A percentile compares a stretch with the other conserved stretches of the same genome.
Conservation (phyloP, 2,888 invertebrate genomes). For the Sylvicola fuscatus region DNA sequence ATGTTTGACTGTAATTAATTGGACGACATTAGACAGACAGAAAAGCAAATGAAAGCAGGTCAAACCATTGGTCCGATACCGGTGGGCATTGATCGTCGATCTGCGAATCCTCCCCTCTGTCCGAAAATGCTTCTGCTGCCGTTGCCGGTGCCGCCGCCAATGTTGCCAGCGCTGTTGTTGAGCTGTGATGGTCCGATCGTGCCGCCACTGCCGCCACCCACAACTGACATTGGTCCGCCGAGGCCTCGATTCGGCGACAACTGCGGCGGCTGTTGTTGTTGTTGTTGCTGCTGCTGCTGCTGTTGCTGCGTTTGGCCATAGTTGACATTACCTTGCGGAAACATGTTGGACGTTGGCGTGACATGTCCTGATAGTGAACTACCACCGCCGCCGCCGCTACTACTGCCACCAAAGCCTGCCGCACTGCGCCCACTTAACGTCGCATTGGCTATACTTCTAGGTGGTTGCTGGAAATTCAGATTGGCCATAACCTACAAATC, state of each 20-base stretch:
- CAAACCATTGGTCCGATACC: conserved; percentile 24
- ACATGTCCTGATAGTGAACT: conserved; percentile 55
- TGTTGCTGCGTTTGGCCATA: conserved; percentile 13
- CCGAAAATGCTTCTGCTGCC: conserved; percentile 48
- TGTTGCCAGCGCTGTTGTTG: conserved; percentile 31
- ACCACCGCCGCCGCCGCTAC: conserved; percentile 40
- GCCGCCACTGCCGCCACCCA: conserved; percentile 30
- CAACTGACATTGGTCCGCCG: conserved; percentile 19
- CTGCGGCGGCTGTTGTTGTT: conserved; percentile 27
- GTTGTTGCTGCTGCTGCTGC: too few species aligned
- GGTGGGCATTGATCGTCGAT: conserved; percentile 43
- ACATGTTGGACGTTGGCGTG: conserved; percentile 47
- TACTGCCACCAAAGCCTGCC: conserved; percentile 13
- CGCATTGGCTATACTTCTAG: conserved; percentile 70
- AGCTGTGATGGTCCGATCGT: conserved; percentile 14
- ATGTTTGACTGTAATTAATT: conserved; percentile 31
- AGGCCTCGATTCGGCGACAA: conserved; percentile 32
- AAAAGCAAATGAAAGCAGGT: background rate
- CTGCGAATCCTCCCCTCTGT: conserved; percentile 60
- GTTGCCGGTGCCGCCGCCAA: conserved; percentile 20
- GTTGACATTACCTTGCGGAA: conserved; percentile 21
- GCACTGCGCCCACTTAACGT: conserved; percentile 34
- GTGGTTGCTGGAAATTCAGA: conserved; percentile 77
- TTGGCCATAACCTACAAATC: conserved; percentile 71
- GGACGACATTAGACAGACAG: conserved; percentile 1